These are phyloP conservation scores for Anarhynchus alexandrinus DNA, from an alignment of 2,113 vertebrate genomes.

Conservation along the genomic window DNA sequence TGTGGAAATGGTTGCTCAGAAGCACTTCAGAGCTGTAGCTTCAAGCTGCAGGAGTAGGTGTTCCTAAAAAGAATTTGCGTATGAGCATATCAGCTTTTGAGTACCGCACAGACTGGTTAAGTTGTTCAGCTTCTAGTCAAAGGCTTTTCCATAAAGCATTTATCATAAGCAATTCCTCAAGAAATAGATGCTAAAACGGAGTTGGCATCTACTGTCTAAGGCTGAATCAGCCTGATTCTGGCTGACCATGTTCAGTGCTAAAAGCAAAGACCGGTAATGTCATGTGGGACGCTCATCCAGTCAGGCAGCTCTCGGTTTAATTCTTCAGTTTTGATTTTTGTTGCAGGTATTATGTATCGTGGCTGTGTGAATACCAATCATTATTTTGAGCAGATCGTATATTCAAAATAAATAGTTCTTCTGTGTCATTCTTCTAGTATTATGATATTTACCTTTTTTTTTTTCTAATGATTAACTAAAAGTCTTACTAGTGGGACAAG, in stretches of 20 bases:
- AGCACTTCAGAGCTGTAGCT: not conserved
- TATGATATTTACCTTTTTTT: not conserved
- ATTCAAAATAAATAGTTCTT: not conserved
- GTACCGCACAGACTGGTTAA: not conserved
- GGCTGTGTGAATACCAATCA: not conserved
- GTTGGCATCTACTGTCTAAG: not conserved
- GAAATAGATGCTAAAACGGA: not conserved
- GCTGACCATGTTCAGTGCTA: not conserved
- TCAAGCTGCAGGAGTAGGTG: not conserved
- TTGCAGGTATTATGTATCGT: not conserved
- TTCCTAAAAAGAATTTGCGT: not conserved
- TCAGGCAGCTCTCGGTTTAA: no score
- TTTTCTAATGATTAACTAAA: not conserved
- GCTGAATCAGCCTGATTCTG: not conserved
- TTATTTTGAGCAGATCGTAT: not conserved
- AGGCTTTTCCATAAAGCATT: not conserved
- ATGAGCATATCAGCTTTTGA: not conserved
- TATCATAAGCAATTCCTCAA: not conserved
- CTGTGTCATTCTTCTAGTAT: not conserved
- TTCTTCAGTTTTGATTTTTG: not conserved
- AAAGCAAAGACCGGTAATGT: not conserved
- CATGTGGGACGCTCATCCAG: no score
- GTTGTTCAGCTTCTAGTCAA: not conserved
- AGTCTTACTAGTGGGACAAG: not conserved
- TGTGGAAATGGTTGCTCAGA: not conserved